Evolutionary conservation across 2,888 invertebrate genomes (phyloP).

Genomic region (Sphaerophoria taeniata): DNA sequence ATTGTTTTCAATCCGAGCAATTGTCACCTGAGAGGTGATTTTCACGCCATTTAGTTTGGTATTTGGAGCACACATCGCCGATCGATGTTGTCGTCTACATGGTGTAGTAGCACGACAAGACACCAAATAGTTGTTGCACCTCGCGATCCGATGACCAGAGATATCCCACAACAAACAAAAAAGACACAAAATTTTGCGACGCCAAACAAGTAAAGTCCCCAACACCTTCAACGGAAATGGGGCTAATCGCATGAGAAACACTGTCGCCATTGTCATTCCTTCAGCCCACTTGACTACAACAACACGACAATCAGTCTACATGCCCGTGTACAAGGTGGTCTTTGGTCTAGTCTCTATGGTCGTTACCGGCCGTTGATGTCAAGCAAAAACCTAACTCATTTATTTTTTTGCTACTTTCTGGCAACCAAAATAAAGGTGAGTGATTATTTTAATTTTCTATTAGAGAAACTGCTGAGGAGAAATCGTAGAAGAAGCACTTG

Average conservation of each 20-base stretch:
- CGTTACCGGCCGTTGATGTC: background rate
- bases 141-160: constrained; percentile 33
- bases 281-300: background rate
- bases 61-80: constrained; percentile 63
- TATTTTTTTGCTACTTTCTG: constrained; percentile 15
- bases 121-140: constrained; percentile 43
- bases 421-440: constrained; percentile 44
- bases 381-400: constrained; percentile 9
- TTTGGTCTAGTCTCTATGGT: constrained; percentile 13
- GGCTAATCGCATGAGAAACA: constrained; percentile 70
- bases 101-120: constrained; percentile 43
- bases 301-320: constrained; percentile 64
- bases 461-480: constrained; percentile 1
- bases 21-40: constrained; percentile 78
- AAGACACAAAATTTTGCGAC: constrained; percentile 51
- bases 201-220: background rate
- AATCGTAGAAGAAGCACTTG: constrained; percentile 11
- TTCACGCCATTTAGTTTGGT: constrained; percentile 76
- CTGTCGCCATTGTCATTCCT: constrained; percentile 67
- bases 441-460: constrained; percentile 36
- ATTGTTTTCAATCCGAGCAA: constrained; percentile 29
- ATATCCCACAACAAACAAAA: background rate
- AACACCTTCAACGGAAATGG: constrained; percentile 65
- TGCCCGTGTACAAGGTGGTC: constrained; percentile 68
- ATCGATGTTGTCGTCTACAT: constrained; percentile 26